A percentile compares a stretch with the other conserved stretches of the same genome.
phyloP scores from a whole-genome alignment of 2,888 invertebrate species.

The Syritta pipiens region DNA sequence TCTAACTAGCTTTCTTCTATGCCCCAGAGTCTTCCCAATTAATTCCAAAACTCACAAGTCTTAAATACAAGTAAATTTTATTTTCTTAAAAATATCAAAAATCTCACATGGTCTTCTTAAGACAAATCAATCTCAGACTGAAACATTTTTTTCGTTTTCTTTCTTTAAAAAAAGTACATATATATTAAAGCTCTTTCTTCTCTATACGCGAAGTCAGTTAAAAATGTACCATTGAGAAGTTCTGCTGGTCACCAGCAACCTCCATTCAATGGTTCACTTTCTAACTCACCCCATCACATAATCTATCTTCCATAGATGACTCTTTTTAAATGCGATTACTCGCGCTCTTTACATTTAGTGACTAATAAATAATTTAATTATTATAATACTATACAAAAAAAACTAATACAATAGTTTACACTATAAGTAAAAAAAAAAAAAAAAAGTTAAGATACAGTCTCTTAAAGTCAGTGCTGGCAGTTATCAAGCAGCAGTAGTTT shows the following conservation, averaged over 20 bases:
- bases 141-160: no score
- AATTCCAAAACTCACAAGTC: no score
- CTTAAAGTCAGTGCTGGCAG: slow-evolving; percentile 29
- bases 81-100: slow-evolving; percentile 49
- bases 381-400: background rate
- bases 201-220: no score
- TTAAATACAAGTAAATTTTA: slow-evolving; percentile 4
- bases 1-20: no score
- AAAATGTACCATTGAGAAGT: no score
- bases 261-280: no score
- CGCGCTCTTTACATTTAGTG: background rate
- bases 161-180: slow-evolving; percentile 10
- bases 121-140: slow-evolving; percentile 23
- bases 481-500: slow-evolving; percentile 2
- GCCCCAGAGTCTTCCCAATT: no score
- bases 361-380: slow-evolving; percentile 41
- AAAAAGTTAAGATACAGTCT: slow-evolving; percentile 46
- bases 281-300: no score
- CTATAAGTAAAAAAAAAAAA: background rate
- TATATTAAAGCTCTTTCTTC: slow-evolving; percentile 18
- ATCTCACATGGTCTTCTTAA: background rate
- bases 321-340: background rate
- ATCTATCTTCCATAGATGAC: no score
- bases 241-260: no score
- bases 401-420: slow-evolving; percentile 17